A percentile compares a stretch with the other conserved stretches of the same genome.
Conservation (phyloP, 2,113 vertebrate species). For the Pygoscelis adeliae region DNA sequence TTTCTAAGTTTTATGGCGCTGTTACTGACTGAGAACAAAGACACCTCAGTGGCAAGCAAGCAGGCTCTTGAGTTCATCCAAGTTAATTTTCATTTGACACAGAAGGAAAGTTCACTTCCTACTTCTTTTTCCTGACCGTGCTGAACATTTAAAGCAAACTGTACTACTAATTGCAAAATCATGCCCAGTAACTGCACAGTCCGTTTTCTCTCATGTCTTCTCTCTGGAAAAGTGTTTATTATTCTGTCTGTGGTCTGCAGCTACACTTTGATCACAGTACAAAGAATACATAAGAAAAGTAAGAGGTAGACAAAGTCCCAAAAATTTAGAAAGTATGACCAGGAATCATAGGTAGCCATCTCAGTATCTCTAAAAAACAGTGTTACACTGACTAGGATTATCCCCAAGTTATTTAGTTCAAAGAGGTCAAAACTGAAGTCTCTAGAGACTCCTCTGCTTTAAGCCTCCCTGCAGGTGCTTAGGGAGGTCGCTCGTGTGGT, state of each 20-base stretch:
- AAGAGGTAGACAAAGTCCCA: neutral
- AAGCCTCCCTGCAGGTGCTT: neutral
- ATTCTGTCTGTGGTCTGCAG: neutral
- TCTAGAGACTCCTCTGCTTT: neutral
- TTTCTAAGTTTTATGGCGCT: neutral
- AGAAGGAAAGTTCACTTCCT: neutral
- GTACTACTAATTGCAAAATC: neutral
- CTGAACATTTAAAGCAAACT: neutral
- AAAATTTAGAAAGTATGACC: neutral
- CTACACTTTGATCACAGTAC: neutral
- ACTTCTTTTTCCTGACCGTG: neutral
- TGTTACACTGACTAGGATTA: neutral
- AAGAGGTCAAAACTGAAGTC: neutral
- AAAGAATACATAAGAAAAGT: neutral
- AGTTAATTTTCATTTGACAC: conserved; percentile 8
- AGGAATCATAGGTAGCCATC: neutral
- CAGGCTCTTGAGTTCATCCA: neutral
- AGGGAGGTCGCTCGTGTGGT: neutral
- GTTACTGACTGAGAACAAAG: neutral
- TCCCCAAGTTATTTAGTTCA: neutral
- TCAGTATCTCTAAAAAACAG: neutral
- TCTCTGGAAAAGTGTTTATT: neutral
- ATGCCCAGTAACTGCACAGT: neutral
- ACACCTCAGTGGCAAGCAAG: neutral
- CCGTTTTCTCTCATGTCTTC: neutral